These are phyloP conservation scores for Chloroclystis v-ata DNA, from an alignment of 2,888 invertebrate species.

Conservation along the genomic window DNA sequence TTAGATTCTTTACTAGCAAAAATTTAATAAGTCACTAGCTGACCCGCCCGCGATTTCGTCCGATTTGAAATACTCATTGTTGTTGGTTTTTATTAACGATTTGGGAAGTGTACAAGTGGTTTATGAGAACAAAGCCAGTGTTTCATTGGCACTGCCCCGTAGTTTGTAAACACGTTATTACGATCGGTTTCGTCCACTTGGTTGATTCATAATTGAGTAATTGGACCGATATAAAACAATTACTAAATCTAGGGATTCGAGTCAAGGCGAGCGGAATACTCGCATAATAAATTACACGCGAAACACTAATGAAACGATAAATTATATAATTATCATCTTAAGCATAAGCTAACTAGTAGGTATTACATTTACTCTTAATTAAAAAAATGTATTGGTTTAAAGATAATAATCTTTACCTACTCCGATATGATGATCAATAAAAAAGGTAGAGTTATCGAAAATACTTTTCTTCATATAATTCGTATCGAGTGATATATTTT, in stretches of 20 bases:
- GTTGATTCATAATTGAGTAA: neutral
- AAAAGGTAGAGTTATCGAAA: neutral
- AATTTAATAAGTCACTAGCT: too few relatives aligned
- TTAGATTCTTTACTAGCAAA: too few relatives aligned
- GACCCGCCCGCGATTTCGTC: too few relatives aligned
- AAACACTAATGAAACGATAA: neutral
- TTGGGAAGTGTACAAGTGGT: too few relatives aligned
- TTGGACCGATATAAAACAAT: neutral
- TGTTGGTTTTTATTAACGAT: too few relatives aligned
- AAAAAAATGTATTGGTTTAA: too few relatives aligned
- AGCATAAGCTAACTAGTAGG: too few relatives aligned
- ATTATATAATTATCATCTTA: too few relatives aligned
- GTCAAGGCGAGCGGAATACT: constrained; percentile 3
- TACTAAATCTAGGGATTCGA: neutral
- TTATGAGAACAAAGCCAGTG: neutral
- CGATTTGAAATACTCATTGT: too few relatives aligned
- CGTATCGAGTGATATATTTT: neutral
- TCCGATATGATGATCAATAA: too few relatives aligned
- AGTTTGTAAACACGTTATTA: neutral
- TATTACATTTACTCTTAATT: too few relatives aligned
- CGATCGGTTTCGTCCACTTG: neutral
- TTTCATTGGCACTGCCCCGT: neutral
- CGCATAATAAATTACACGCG: neutral
- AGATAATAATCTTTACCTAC: too few relatives aligned
- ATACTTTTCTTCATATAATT: neutral